Evolutionary conservation across 2,113 vertebrate genomes (phyloP).

Genomic region (Nycticorax nycticorax): DNA sequence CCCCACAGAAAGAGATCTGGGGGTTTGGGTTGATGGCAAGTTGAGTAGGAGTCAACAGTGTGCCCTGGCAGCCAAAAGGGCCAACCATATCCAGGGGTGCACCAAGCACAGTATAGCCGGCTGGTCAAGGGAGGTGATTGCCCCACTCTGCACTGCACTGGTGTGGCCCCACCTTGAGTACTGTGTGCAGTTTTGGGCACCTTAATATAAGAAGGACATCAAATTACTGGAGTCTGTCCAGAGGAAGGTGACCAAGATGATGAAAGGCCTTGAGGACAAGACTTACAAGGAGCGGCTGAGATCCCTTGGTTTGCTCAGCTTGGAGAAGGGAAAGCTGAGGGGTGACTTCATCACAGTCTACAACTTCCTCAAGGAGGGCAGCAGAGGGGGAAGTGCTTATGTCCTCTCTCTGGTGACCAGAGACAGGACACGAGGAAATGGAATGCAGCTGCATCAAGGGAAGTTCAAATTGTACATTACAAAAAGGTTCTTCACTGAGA

Average conservation of each 20-base stretch:
- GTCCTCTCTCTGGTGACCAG: not conserved
- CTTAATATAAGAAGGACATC: not conserved
- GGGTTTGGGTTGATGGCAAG: fast-evolving
- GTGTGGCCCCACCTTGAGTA: fast-evolving
- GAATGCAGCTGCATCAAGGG: not conserved
- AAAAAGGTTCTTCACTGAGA: not conserved
- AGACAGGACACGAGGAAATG: not conserved
- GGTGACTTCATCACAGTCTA: not conserved
- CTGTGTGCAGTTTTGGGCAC: not conserved
- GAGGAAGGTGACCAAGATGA: not conserved
- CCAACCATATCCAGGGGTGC: too few relatives aligned
- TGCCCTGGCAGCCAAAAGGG: too few relatives aligned
- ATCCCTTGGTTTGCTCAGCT: not conserved
- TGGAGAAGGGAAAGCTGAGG: not conserved
- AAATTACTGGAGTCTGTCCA: not conserved
- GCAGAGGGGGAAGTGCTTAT: fast-evolving
- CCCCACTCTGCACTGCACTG: not conserved
- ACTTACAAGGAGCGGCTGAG: fast-evolving
- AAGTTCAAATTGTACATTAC: not conserved
- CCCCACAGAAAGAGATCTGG: fast-evolving
- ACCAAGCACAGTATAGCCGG: too few relatives aligned
- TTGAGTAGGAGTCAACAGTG: too few relatives aligned
- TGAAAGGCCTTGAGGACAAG: not conserved
- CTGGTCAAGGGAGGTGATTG: fast-evolving
- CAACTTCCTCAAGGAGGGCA: not conserved